These are phyloP conservation scores for Phorcus lineatus DNA, from an alignment of 2,888 invertebrate species.

Conservation along the genomic window DNA sequence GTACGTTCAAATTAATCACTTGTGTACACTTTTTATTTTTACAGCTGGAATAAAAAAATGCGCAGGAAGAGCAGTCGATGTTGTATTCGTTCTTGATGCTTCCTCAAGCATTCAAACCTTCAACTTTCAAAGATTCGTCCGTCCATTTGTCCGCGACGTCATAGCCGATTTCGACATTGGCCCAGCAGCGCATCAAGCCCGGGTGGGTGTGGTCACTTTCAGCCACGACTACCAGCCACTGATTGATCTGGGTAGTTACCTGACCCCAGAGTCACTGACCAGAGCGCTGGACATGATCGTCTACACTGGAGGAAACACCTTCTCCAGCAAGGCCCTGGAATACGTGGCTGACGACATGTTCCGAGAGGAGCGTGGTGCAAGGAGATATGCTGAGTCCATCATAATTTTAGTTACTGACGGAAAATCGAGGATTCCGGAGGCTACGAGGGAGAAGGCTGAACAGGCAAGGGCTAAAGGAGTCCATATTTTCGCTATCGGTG, in stretches of 20 bases:
- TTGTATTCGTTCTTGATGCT: slow-evolving; percentile 59
- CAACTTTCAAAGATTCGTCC: slow-evolving; percentile 60
- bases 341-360: slow-evolving; percentile 40
- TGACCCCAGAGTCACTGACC: slow-evolving; percentile 33
- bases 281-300: slow-evolving; percentile 40
- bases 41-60: neutral
- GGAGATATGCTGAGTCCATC: neutral
- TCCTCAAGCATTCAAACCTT: slow-evolving; percentile 64
- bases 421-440: neutral
- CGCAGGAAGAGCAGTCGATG: slow-evolving; percentile 54
- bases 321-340: slow-evolving; percentile 44
- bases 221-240: slow-evolving; percentile 47
- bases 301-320: slow-evolving; percentile 47
- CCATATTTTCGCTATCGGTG: slow-evolving; percentile 20
- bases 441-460: neutral
- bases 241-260: slow-evolving; percentile 50
- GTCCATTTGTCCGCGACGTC: slow-evolving; percentile 57
- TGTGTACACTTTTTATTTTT: too few species aligned
- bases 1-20: too few species aligned
- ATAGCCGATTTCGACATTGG: slow-evolving; percentile 56
- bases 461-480: neutral
- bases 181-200: slow-evolving; percentile 43
- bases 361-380: slow-evolving; percentile 32
- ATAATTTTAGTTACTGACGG: slow-evolving; percentile 3
- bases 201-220: slow-evolving; percentile 60